Conservation (phyloP, 2,113 vertebrate genomes). For the Halcyon senegalensis region DNA sequence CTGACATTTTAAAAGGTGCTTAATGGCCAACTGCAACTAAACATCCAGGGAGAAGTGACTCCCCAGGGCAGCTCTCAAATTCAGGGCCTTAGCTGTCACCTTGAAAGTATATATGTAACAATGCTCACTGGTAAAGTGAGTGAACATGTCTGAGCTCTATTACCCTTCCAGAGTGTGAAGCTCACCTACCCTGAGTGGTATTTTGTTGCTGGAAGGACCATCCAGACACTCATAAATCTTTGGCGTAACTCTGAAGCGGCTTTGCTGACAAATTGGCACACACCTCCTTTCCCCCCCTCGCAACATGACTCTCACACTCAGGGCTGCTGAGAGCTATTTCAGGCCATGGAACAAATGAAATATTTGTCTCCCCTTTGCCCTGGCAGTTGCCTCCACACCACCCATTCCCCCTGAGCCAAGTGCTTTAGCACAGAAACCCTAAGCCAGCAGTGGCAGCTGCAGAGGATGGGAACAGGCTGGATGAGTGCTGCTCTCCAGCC, state of each 20-base stretch:
- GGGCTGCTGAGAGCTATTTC: slow-evolving; percentile 49
- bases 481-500: neutral
- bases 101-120: neutral
- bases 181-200: neutral
- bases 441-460: neutral
- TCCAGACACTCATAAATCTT: slow-evolving; percentile 43
- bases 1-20: neutral
- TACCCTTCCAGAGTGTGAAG: neutral
- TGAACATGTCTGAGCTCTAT: neutral
- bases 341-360: slow-evolving; percentile 57
- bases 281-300: neutral
- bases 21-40: neutral
- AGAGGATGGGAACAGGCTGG: neutral
- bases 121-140: neutral
- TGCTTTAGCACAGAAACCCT: neutral
- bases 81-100: neutral
- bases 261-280: slow-evolving; percentile 62
- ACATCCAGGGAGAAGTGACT: neutral
- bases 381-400: slow-evolving; percentile 14
- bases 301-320: neutral
- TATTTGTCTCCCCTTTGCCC: slow-evolving; percentile 33
- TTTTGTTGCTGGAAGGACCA: slow-evolving; percentile 15
- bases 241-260: neutral
- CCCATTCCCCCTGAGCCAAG: neutral
- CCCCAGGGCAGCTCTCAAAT: neutral